These are phyloP conservation scores for Psilopogon haemacephalus DNA, from an alignment of 2,113 vertebrate species.

Conservation along the genomic window DNA sequence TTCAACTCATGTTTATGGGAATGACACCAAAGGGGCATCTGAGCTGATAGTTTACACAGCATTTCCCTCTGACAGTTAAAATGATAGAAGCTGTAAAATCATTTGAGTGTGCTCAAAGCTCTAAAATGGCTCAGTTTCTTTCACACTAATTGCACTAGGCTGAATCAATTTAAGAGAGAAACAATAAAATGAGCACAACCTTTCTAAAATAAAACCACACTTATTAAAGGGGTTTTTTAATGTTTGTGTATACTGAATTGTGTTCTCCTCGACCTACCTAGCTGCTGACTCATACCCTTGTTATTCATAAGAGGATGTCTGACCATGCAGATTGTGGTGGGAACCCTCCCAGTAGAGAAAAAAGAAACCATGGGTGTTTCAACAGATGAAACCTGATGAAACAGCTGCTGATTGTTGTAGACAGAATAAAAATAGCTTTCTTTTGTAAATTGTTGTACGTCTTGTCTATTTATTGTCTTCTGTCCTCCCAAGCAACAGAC, in stretches of 20 bases:
- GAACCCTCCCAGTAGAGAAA: not conserved
- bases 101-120: not conserved
- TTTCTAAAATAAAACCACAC: not conserved
- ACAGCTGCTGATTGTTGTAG: not conserved
- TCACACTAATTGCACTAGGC: not conserved
- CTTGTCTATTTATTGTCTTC: not conserved
- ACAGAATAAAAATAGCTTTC: not conserved
- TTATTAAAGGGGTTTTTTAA: not conserved
- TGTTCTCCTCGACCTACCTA: not conserved
- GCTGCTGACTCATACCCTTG: not conserved
- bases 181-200: not conserved
- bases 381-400: not conserved
- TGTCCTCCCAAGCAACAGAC: not conserved
- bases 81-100: not conserved
- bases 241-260: fast-evolving
- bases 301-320: not conserved
- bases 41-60: not conserved
- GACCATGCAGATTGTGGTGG: not conserved
- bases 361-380: not conserved
- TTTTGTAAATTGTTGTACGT: not conserved
- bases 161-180: not conserved
- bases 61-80: not conserved
- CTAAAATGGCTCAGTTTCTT: not conserved
- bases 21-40: not conserved
- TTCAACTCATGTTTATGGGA: not conserved